Base-by-base conservation (phyloP, 2,888 invertebrate genomes). In the Cerceris ruficornis region DNA sequence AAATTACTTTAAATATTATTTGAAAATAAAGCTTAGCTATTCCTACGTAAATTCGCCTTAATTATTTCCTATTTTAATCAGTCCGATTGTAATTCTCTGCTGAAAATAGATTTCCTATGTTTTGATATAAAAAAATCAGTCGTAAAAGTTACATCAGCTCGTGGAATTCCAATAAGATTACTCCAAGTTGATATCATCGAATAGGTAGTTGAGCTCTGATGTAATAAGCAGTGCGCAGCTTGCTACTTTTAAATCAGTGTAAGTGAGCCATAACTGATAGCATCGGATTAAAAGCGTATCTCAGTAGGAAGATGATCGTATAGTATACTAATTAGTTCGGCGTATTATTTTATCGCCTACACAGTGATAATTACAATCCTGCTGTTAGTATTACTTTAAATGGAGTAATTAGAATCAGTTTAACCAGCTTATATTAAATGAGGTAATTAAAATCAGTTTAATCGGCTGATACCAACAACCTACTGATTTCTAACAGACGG, bases 321-420 rank as follows among this genome's bases (percentile, higher is more conserved):
- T 49, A 15, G 54, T 71, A 70, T 75, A 66, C 9, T 71, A 71
- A 75, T 75, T 71, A 70, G 50, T 46, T 46, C 15, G 14, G 15
- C 42, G 52, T 43, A 41, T 73, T 68, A 55, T 60, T 61, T 61
- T 49, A 55, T 15, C 42, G 17, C 7, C 15, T 15, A 28, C 28
- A 28, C 28, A 28, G 28, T 28, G 28, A 28, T 28, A 28, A 28
- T 28, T 28, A 28, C 28, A 2, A 4, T 28, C 2, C 28, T 28
- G 1, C 28, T 28, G 28, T 28, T 28, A 28, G 28, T 28, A 28
- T 28, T 28, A 28, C 28, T 28, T 11, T 8, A 8, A 46, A 46
- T 46, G 8, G 46, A 8, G 46, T 46, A 46, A 46, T 46, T 46
- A 46, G 1, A 11, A 46, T 46, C 11, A 46, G 46, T 6, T 11